Percentiles rank a stretch among this genome's conserved stretches.
These are phyloP conservation scores for Cuculus canorus DNA, from an alignment of 2,797 vertebrate species.

Conservation along the genomic window DNA sequence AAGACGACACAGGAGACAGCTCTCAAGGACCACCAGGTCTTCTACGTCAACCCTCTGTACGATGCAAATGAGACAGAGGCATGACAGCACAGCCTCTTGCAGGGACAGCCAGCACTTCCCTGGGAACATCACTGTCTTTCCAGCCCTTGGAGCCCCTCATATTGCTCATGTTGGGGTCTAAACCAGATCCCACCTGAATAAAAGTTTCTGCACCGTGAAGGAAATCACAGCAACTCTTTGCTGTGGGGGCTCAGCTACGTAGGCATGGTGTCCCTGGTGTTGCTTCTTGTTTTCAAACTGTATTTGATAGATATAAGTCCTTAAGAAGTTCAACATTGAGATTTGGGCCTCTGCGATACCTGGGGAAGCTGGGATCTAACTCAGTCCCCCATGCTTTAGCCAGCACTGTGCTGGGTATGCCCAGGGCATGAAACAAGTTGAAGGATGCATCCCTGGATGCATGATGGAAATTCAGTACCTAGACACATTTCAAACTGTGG, in stretches of 20 bases:
- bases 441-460: neutral
- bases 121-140: neutral
- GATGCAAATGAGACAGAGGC: conserved; percentile 78
- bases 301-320: neutral
- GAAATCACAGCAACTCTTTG: neutral
- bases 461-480: neutral
- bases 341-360: neutral
- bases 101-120: neutral
- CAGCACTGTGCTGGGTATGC: neutral
- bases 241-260: accelerated
- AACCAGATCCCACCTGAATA: conserved; percentile 5
- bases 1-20: conserved; percentile 48
- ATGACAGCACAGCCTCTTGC: conserved; percentile 31
- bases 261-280: neutral
- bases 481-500: neutral
- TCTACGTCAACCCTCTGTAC: conserved; percentile 86
- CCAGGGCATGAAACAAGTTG: neutral
- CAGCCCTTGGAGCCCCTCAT: neutral
- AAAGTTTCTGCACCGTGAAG: neutral
- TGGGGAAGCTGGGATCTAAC: neutral
- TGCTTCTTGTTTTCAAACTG: neutral
- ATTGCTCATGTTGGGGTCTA: neutral
- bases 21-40: conserved; percentile 73
- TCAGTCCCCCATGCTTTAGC: neutral
- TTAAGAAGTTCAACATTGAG: neutral